Conservation (phyloP, 1,140 invertebrate genomes). For the Muscidifurax raptorellus region DNA sequence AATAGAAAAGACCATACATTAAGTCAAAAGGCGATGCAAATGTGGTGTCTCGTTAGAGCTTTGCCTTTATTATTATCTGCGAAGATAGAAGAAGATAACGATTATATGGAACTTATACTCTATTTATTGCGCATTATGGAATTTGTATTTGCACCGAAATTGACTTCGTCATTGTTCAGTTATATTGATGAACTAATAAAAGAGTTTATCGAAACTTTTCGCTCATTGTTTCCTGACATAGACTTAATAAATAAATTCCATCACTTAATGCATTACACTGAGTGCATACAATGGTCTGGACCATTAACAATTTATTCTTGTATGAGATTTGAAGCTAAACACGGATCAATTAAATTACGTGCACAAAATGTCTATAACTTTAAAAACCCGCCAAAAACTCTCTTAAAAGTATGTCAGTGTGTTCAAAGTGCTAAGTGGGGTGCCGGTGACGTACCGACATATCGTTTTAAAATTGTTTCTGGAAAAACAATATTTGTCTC, state of each 20-base stretch:
- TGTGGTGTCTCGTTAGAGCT: slow-evolving; percentile 52
- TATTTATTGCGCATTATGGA: slow-evolving; percentile 60
- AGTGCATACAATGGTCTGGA: slow-evolving; percentile 49
- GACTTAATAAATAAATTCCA: slow-evolving; percentile 48
- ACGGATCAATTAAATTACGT: slow-evolving; percentile 24
- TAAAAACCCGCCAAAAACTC: slow-evolving; percentile 51
- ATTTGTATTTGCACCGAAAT: slow-evolving; percentile 61
- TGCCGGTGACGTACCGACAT: slow-evolving; percentile 1
- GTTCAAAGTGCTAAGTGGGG: slow-evolving; percentile 44
- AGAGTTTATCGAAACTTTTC: slow-evolving; percentile 45
- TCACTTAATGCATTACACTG: slow-evolving; percentile 37
- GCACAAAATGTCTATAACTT: slow-evolving; percentile 47
- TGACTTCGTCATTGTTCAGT: slow-evolving; percentile 33
- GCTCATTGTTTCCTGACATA: slow-evolving; percentile 41
- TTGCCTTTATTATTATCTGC: slow-evolving; percentile 54
- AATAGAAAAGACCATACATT: slow-evolving; percentile 39
- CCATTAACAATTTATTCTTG: no score
- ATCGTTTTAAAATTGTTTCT: no score
- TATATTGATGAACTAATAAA: slow-evolving; percentile 40
- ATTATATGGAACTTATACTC: slow-evolving; percentile 55
- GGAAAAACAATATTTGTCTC: neutral
- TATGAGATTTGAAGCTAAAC: no score
- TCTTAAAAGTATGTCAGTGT: slow-evolving; percentile 42
- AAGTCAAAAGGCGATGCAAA: slow-evolving; percentile 57
- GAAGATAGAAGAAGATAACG: slow-evolving; percentile 48